Base-by-base conservation (phyloP, 2,888 invertebrate genomes). In the Elegia similella region DNA sequence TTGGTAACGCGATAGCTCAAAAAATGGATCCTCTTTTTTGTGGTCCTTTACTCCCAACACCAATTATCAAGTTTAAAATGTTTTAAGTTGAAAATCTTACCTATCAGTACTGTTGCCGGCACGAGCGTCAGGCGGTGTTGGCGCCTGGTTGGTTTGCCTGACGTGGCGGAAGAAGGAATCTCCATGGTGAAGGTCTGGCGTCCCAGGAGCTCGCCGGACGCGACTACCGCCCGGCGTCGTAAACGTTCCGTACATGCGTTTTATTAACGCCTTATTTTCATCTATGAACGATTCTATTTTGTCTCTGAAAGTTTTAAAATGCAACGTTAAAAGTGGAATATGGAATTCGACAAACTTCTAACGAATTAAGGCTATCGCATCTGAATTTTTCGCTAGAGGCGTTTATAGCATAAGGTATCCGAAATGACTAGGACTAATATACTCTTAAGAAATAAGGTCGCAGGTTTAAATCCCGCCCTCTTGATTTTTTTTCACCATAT, bases 171-270 rank as follows among this genome's bases (percentile, higher is more conserved):
- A 90, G 75, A 82, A 91, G 0, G 91, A 89, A 61, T 91, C 91
- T 1, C 85, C 87, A 0, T 72, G 72, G 46, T 88, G 82, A 69
- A 94, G 76, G 64, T 95, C 94, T 0, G 95, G 94, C 0, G 93
- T 93, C 1, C 89, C 89, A 0, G 91, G 89, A 7, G 92, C 83
- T 15, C 91, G 71, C 44, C 90, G 76, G 59, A 88, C 86, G 13
- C 91, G 72, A 65, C 78, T 80, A 53, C 90, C 86, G 2, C 82
- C 83, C 7, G 92, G 92, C 42, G 93, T 92, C 7, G 93, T 90
- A 77, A 98, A 98, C 69, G 97, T 97, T 0, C 98, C 98, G 79
- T 97, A 98, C 98, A 98, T 98, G 60, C 98, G 93, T 77, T 96
- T 95, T 94, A 98, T 97, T 67, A 98, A 82, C 57, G 98, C 98